These are phyloP conservation scores for Brachypteracias leptosomus DNA, from an alignment of 2,113 vertebrate genomes.

Conservation along the genomic window DNA sequence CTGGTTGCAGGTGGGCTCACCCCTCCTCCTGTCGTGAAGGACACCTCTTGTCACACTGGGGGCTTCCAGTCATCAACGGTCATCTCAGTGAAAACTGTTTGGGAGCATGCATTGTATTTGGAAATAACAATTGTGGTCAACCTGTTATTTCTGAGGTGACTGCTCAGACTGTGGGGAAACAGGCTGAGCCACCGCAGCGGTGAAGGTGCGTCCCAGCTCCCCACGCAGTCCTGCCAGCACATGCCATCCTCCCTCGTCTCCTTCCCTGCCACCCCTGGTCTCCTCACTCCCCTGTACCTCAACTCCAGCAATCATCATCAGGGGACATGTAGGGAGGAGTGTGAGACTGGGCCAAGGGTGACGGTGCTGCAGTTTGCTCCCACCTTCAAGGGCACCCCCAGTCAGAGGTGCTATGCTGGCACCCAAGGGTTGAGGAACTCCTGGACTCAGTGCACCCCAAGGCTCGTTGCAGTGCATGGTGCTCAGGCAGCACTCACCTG, in stretches of 20 bases:
- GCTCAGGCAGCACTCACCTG: not conserved
- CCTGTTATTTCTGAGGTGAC: not conserved
- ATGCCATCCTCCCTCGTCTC: not conserved
- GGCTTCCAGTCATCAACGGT: accelerated
- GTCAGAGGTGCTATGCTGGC: not conserved
- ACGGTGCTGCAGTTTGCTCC: not conserved
- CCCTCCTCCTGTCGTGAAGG: not conserved
- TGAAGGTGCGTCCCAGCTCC: not conserved
- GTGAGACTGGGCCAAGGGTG: not conserved
- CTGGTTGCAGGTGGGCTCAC: not conserved
- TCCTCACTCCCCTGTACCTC: not conserved
- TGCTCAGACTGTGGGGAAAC: not conserved
- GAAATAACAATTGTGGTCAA: not conserved
- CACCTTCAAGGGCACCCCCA: not conserved
- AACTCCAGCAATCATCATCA: not conserved
- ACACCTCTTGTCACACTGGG: not conserved
- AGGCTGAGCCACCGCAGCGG: accelerated
- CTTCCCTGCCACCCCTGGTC: not conserved
- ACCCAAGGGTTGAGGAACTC: not conserved
- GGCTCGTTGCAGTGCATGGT: accelerated
- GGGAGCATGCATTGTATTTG: not conserved
- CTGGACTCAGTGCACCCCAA: accelerated
- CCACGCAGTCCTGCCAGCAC: not conserved
- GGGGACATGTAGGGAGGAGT: not conserved
- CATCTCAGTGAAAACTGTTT: not conserved